phyloP scores from a whole-genome alignment of 2,113 vertebrate species.

The Bubo bubo region DNA sequence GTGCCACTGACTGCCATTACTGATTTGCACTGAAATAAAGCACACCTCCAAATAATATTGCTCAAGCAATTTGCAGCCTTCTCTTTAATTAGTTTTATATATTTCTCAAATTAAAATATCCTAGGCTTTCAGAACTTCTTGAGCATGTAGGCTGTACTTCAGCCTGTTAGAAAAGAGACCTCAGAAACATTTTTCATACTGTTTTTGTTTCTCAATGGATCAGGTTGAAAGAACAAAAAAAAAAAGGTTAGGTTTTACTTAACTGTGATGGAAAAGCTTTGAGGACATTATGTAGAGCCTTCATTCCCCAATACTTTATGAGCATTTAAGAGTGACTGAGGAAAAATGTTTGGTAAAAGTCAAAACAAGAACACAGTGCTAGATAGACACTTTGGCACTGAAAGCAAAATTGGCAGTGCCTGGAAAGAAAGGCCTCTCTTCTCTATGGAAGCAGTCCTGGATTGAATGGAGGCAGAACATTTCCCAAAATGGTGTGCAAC shows the following conservation, averaged over 20 bases:
- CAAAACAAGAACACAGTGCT: not conserved
- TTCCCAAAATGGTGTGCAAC: not conserved
- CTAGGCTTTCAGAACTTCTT: not conserved
- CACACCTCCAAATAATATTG: not conserved
- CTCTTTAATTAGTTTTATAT: not conserved
- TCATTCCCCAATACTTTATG: not conserved
- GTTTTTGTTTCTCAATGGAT: not conserved
- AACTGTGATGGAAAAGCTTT: not conserved
- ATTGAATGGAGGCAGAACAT: not conserved
- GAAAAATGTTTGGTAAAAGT: not conserved
- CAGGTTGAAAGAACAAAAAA: not conserved
- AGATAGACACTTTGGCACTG: not conserved
- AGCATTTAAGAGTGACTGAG: not conserved
- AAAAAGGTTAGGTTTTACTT: not conserved
- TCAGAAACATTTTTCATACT: not conserved
- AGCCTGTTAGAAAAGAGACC: not conserved
- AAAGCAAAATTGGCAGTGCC: not conserved
- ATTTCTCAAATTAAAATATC: not conserved
- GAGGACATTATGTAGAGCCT: not conserved
- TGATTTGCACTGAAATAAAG: not conserved
- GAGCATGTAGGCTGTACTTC: not conserved
- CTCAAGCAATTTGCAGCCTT: not conserved
- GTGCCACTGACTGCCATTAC: not conserved
- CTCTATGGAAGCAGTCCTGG: not conserved
- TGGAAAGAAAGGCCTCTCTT: not conserved